Conservation (phyloP, 2,888 invertebrate genomes). For the Ophioninae sp. region DNA sequence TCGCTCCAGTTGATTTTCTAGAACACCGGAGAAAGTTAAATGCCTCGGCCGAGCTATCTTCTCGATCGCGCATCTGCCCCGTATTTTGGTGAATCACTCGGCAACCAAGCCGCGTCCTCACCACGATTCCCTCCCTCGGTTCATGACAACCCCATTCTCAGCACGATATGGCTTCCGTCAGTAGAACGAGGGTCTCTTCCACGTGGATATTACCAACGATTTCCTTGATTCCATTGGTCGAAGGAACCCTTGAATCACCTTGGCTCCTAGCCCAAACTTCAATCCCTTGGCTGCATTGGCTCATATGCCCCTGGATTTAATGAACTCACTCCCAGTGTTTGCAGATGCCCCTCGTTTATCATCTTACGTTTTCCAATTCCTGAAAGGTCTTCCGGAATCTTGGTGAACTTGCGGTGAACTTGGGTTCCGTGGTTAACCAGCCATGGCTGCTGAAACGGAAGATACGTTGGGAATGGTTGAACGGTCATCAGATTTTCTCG, state of each 20-base stretch:
- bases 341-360: neutral
- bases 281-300: neutral
- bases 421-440: neutral
- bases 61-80: slow-evolving; percentile 80
- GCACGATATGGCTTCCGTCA: slow-evolving; percentile 76
- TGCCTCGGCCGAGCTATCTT: slow-evolving; percentile 72
- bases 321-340: slow-evolving; percentile 19
- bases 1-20: slow-evolving; percentile 44
- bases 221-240: slow-evolving; percentile 57
- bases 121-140: slow-evolving; percentile 33
- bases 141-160: slow-evolving; percentile 67
- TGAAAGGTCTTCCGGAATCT: neutral
- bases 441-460: neutral
- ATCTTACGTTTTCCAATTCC: neutral
- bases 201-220: slow-evolving; percentile 71
- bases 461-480: neutral
- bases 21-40: slow-evolving; percentile 66
- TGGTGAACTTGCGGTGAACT: neutral
- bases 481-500: neutral
- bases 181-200: slow-evolving; percentile 74
- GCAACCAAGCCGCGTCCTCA: slow-evolving; percentile 57
- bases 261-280: slow-evolving; percentile 59
- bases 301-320: neutral
- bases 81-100: slow-evolving; percentile 78
- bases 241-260: slow-evolving; percentile 72